A percentile compares a stretch with the other conserved stretches of the same genome.
These are phyloP conservation scores for Bagarius yarrelli DNA, from an alignment of 2,113 vertebrate species.

Conservation along the genomic window DNA sequence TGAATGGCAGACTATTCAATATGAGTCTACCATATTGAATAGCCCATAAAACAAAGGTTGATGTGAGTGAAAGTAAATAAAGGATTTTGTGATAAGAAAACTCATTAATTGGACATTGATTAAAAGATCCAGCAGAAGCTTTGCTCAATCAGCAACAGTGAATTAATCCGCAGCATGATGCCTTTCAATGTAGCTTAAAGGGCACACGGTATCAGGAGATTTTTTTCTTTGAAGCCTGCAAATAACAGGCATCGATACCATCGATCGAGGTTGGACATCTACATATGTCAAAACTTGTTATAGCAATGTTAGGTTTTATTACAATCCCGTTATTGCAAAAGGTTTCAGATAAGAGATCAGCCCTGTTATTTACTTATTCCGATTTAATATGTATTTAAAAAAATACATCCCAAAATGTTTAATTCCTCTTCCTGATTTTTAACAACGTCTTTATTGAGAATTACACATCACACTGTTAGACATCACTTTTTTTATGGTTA, in stretches of 20 bases:
- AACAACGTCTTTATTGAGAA: not conserved
- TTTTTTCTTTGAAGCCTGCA: not conserved
- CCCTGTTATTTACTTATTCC: not conserved
- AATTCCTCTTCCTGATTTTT: not conserved
- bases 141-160: not conserved
- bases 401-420: not conserved
- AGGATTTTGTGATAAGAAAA: slow-evolving; percentile 7
- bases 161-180: not conserved
- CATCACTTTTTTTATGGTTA: too few relatives aligned
- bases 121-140: not conserved
- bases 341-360: not conserved
- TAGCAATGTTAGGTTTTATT: not conserved
- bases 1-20: not conserved
- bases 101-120: slow-evolving; percentile 8
- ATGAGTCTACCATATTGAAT: not conserved
- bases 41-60: not conserved
- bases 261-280: not conserved
- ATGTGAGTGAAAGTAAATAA: slow-evolving; percentile 34
- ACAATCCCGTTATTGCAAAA: not conserved
- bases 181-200: not conserved
- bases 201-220: not conserved
- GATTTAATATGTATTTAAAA: not conserved
- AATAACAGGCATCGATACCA: not conserved
- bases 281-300: not conserved
- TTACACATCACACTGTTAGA: not conserved